Percentiles rank a stretch among this genome's conserved stretches.
Conservation (phyloP, 2,888 invertebrate species). For the Orthosia incerta region DNA sequence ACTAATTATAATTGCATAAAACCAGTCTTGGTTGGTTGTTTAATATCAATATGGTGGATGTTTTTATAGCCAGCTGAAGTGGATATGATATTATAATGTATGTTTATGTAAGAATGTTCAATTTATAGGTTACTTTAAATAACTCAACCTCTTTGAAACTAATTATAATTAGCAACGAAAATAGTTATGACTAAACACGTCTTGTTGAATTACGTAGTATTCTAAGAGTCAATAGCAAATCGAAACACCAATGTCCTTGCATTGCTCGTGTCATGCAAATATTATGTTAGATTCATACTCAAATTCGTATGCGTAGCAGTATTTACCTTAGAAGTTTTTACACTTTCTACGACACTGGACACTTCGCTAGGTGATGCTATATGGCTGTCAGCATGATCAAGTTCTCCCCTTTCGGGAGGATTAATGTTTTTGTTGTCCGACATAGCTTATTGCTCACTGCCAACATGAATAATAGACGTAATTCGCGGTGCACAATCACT, state of each 20-base stretch:
- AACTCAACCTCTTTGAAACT: background rate
- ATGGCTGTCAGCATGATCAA: conserved; percentile 78
- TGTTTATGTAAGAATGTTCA: conserved; percentile 17
- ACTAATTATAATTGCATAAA: background rate
- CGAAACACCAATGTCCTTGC: conserved; percentile 57
- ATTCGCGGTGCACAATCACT: conserved; percentile 57
- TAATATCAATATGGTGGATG: conserved; percentile 35
- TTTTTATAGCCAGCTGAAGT: conserved; percentile 34
- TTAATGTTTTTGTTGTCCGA: conserved; percentile 86
- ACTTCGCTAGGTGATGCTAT: conserved; percentile 82
- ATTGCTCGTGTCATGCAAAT: conserved; percentile 33
- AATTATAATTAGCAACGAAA: background rate
- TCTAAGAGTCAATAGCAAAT: conserved; percentile 49
- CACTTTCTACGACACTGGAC: conserved; percentile 82
- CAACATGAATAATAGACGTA: conserved; percentile 81
- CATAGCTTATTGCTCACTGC: conserved; percentile 81
- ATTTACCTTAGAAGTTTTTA: conserved; percentile 82
- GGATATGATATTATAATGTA: background rate
- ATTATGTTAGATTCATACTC: conserved; percentile 17
- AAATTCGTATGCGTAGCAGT: background rate
- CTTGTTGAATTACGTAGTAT: conserved; percentile 57
- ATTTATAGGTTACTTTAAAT: conserved; percentile 14
- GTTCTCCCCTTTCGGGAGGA: conserved; percentile 80
- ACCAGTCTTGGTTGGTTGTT: background rate
- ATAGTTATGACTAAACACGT: conserved; percentile 26